phyloP scores from a whole-genome alignment of 2,888 invertebrate genomes.

The Ptycholaimellus sp. region DNA sequence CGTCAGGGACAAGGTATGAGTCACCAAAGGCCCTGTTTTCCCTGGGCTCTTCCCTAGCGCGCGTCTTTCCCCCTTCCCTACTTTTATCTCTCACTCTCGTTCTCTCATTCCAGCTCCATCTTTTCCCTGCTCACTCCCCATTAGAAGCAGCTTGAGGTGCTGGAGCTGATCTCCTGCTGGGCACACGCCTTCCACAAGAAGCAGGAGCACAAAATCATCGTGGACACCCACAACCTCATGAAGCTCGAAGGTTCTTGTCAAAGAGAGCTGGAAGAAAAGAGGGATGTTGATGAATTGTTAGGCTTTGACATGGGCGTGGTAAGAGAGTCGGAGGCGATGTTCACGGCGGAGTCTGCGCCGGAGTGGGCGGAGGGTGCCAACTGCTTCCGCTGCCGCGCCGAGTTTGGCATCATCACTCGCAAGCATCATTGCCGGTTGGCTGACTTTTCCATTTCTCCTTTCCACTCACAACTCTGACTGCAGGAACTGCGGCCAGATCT shows the following conservation, averaged over 20 bases:
- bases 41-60: not conserved
- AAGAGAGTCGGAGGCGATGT: slow-evolving; percentile 92
- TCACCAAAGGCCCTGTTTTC: not conserved
- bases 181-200: slow-evolving; percentile 83
- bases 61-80: not conserved
- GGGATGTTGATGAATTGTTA: too few species aligned
- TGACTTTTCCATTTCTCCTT: too few species aligned
- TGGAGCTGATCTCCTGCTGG: slow-evolving; percentile 91
- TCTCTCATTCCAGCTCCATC: not conserved
- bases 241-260: slow-evolving; percentile 65
- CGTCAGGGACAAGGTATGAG: too few species aligned
- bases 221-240: slow-evolving; percentile 77
- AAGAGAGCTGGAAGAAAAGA: too few species aligned
- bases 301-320: slow-evolving; percentile 7
- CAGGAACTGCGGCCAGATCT: slow-evolving; percentile 93
- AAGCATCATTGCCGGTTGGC: slow-evolving; percentile 86
- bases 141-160: slow-evolving; percentile 38
- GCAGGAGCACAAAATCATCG: slow-evolving; percentile 33
- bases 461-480: too few species aligned
- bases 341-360: slow-evolving; percentile 80
- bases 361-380: slow-evolving; percentile 88
- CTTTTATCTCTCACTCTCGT: not conserved
- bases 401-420: slow-evolving; percentile 19
- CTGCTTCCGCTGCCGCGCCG: slow-evolving; percentile 47
- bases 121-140: not conserved